phyloP scores from a whole-genome alignment of 2,797 vertebrate species.

The Gymnocypris eckloni region DNA sequence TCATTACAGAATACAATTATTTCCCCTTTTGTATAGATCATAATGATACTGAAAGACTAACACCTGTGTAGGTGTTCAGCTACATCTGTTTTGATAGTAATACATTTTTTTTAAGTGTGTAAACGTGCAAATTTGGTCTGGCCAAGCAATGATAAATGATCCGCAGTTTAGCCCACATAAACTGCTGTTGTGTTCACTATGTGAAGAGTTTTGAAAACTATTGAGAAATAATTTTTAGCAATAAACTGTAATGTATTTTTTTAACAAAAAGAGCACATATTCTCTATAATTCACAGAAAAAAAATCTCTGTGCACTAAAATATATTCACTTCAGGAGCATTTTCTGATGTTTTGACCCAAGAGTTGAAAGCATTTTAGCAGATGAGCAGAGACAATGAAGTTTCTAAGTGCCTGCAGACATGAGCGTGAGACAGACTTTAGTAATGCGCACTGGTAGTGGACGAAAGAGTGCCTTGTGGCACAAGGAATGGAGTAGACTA shows the following conservation, averaged over 20 bases:
- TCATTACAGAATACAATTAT: too few species aligned
- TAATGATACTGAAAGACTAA: background rate
- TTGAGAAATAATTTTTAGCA: background rate
- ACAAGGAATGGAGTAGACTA: constrained; percentile 6
- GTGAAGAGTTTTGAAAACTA: background rate
- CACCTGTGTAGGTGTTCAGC: background rate
- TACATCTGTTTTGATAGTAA: background rate
- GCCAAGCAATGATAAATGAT: background rate
- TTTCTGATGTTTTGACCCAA: constrained; percentile 1
- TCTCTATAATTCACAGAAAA: background rate
- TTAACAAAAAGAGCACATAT: background rate
- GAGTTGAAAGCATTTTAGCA: constrained; percentile 24
- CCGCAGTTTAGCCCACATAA: background rate
- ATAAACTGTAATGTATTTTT: background rate
- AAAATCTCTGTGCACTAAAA: background rate
- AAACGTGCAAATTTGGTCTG: background rate
- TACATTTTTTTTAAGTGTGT: background rate
- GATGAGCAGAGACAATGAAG: constrained; percentile 27
- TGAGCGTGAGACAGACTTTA: constrained; percentile 2
- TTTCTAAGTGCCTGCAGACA: constrained; percentile 15
- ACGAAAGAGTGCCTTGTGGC: constrained; percentile 21
- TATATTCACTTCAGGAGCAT: constrained; percentile 5
- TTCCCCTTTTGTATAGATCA: background rate
- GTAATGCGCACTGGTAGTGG: background rate
- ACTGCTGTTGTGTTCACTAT: background rate